Base-by-base conservation (phyloP, 2,888 invertebrate species). In the Leptinotarsa rubiginosa region DNA sequence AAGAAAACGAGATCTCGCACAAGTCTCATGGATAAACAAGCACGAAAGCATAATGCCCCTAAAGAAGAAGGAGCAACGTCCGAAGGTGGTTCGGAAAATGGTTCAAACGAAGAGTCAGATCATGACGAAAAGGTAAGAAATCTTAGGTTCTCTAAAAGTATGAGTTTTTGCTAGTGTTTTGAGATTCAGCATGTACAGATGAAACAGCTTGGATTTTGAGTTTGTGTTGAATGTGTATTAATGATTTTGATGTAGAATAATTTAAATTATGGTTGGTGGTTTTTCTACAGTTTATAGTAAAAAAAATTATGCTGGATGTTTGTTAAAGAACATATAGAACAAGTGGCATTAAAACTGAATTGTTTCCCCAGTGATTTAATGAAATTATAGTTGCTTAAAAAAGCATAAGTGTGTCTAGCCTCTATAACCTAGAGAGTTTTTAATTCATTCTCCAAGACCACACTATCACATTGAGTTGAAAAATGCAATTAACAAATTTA, bases 1-100 rank as follows among this genome's bases (percentile, higher is more conserved):
- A 99, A 99, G 88, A 98, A 98, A 87, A 96, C 97, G 25, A 90
- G 97, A 82, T 94, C 96, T 83, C 92, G 97, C 74, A 96, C 95
- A 72, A 97, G 97, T 84, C 90, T 97, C 52, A 98, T 98, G 96
- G 98, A 98, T 89, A 90, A 93, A 79, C 94, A 94, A 85, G 94
- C 93, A 2, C 90, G 92, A 77, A 93, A 93, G 86, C 87, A 93
- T 76, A 91, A 91, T n/a, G 89, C 89, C 72, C 89, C 90, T 15
- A 92, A 95, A 64, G 95, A 94, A 82, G 92, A 94, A 76, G 89
- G 80, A 22, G 88, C 89, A 72, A 91, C 92, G 76, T 94, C 95
- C 77, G 96, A 96, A 81, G 94, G 92, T 73, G 95, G 94, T 65
- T 95, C 95, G 47, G 96, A 96, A 86, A 93, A 93, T 71, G 96